Evolutionary conservation across 2,797 vertebrate genomes (phyloP), one percentile per base, ranked within the genome.

Genomic region (Hydrocynus forskahlii): DNA sequence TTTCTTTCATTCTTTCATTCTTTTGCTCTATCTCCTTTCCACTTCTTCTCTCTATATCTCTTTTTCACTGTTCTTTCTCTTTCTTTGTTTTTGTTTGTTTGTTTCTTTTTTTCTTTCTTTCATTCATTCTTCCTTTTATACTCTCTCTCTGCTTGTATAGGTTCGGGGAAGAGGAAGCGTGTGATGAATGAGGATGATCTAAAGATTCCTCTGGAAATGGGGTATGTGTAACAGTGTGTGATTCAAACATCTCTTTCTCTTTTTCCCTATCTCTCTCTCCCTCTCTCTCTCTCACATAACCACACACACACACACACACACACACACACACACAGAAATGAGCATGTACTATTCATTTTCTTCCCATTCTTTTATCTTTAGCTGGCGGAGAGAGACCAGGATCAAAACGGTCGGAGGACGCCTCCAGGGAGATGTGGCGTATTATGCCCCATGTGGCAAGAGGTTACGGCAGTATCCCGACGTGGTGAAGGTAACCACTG

Each of bases 401-500:
- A 94, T 99, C 89, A 97, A 97, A 91, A 95, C 96, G 82, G 89
- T 95, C 2, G 93, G 95, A 67, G 97, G 96, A 83, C 96, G 96
- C 63, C 94, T 97, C 74, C 97, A 97, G 91, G 97, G 96, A 83
- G 97, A 98, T 91, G 96, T 98, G 88, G 95, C 96, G 0, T 97
- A 98, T 95, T 98, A 97, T 86, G 92, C 96, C 81, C 97, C 97
- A 0, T 98, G 97, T 89, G 97, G 97, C 80, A 99, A 99, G 94
- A 98, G 98, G 88, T 92, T 99, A 85, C 95, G 97, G 66, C 97
- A 99, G 91, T 99, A 97, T 90, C 97, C 97, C 79, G 97, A 99
- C 88, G 96, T 99, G 85, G 95, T 98, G 92, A 99, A 99, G 97
- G 96, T 96, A 94, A 81, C 55, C 43, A 4, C 71, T 7, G 52